Evolutionary conservation across 2,888 invertebrate species (phyloP), one percentile per base, ranked within the genome.

Genomic region (Caenorhabditis japonica): DNA sequence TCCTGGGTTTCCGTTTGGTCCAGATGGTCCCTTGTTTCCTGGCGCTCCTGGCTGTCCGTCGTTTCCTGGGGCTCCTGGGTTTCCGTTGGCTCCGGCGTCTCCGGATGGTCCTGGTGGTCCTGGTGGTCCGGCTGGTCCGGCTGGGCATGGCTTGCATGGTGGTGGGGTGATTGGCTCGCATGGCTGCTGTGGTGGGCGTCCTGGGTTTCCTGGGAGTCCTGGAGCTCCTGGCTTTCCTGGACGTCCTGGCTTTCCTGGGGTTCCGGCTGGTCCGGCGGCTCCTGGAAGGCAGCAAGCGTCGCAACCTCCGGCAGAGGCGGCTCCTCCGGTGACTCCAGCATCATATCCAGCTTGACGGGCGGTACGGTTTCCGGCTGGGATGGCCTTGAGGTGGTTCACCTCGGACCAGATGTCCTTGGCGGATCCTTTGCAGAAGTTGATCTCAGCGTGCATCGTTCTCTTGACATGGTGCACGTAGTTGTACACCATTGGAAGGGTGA

Each of bases 131-230:
- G 80, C 60, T 55, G 78, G 78, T 76, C 78, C 81, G 66, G 70
- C 71, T 44, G 80, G 80, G 79, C 83, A 83, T 46, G 81, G 83
- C 64, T 82, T 79, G 82, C 82, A 80, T 62, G 81, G 81, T 61
- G 81, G 81, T 60, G 82, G 82, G 52, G 82, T 82, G 79, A 82
- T 61, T 41, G 83, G 83, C 64, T 84, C 83, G 69, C 84, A 84
- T 59, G 84, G 81, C 62, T 80, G 80, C 77, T 79, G 79, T 46
- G 81, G 83, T 62, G 83, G 83, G 33, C 75, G 62, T 55, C 83
- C 81, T 39, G 81, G 81, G 72, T 81, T 83, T 73, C 82, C 75
- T 60, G 82, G 71, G 36, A 70, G 72, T 77, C 82, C 83, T 66
- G 78, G 74, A 30, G 74, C 72, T 77, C 79, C 80, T 39, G 83